Percentiles rank a stretch among this genome's conserved stretches.
phyloP scores from a whole-genome alignment of 2,797 vertebrate species.

The Galaxias olidus region DNA sequence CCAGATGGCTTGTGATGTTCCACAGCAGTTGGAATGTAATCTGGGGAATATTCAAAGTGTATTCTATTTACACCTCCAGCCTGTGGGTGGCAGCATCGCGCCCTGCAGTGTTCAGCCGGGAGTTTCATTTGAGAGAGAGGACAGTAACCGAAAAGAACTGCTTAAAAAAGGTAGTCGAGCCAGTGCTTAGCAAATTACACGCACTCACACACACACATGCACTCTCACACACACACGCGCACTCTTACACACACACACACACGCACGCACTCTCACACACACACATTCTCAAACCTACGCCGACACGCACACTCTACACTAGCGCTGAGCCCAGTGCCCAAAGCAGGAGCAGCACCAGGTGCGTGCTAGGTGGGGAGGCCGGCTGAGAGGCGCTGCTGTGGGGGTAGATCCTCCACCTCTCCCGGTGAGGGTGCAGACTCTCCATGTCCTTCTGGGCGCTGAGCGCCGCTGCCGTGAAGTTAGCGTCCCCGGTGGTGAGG shows the following conservation, averaged over 20 bases:
- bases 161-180: conserved; percentile 24
- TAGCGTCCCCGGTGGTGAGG: conserved; percentile 93
- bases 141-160: conserved; percentile 8
- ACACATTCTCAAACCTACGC: neutral
- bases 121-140: conserved; percentile 29
- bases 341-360: conserved; percentile 65
- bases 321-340: conserved; percentile 60
- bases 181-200: conserved; percentile 53
- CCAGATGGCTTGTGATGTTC: conserved; percentile 23
- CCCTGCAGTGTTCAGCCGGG: conserved; percentile 29
- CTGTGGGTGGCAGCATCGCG: conserved; percentile 32
- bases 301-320: conserved; percentile 29
- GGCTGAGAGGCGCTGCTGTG: conserved; percentile 47
- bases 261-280: neutral
- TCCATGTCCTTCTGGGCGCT: conserved; percentile 92
- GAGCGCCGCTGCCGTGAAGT: conserved; percentile 91
- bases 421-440: conserved; percentile 86
- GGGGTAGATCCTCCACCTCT: conserved; percentile 93
- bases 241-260: conserved; percentile 1
- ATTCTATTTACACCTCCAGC: neutral
- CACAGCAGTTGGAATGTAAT: neutral
- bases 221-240: neutral
- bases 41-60: neutral
- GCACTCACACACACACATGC: neutral
- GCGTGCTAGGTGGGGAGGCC: conserved; percentile 24